phyloP scores from a whole-genome alignment of 2,113 vertebrate genomes.

The Sprattus sprattus region DNA sequence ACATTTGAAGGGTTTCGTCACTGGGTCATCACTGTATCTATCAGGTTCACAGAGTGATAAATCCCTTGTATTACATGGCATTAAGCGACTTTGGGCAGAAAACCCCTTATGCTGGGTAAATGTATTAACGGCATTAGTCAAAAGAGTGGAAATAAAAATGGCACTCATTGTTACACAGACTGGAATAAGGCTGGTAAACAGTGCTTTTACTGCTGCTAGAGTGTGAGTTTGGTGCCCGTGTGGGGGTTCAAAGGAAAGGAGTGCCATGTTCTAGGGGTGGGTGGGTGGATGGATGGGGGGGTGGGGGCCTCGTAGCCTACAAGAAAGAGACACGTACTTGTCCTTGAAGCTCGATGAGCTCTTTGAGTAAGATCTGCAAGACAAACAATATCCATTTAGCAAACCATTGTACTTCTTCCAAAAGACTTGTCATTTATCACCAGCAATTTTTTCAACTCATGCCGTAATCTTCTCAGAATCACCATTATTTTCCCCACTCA shows the following conservation, averaged over 20 bases:
- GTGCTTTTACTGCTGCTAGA: neutral
- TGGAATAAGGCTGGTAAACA: neutral
- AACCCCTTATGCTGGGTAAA: neutral
- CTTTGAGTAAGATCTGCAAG: conserved; percentile 57
- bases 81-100: neutral
- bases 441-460: neutral
- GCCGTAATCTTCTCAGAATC: neutral
- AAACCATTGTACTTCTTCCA: neutral
- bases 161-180: neutral
- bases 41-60: neutral
- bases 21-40: neutral
- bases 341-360: conserved; percentile 35
- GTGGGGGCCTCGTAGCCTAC: conserved; percentile 9
- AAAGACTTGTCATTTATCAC: neutral
- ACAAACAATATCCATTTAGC: conserved; percentile 52
- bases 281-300: neutral
- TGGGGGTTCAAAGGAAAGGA: neutral
- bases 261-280: neutral
- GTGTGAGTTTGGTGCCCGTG: neutral
- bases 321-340: conserved; percentile 51
- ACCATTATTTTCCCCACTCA: neutral
- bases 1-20: neutral
- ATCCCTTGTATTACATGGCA: neutral
- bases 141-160: neutral
- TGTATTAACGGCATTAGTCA: neutral